These are phyloP conservation scores for Knipowitschia caucasica DNA, from an alignment of 2,797 vertebrate species.

Conservation along the genomic window DNA sequence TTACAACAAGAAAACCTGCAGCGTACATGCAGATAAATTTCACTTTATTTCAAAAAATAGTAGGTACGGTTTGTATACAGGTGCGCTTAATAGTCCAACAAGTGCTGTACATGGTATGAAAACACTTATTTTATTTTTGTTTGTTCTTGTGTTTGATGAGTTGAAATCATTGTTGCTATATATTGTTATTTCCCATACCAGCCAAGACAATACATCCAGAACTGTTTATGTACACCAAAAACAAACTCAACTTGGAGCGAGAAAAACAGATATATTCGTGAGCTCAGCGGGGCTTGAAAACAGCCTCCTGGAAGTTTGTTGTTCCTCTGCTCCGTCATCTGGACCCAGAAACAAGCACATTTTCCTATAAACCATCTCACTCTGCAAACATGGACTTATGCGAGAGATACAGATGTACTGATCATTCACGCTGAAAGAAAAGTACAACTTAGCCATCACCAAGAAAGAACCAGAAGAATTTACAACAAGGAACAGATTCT, in stretches of 20 bases:
- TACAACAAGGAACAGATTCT: background rate
- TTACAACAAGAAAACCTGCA: no score
- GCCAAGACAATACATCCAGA: conserved; percentile 24
- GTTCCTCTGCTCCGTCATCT: conserved; percentile 64
- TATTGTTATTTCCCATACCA: background rate
- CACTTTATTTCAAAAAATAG: no score
- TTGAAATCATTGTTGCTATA: background rate
- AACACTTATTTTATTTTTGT: background rate
- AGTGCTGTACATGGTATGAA: no score
- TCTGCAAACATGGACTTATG: conserved; percentile 17
- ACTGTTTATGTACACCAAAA: conserved; percentile 7
- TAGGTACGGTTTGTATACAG: no score
- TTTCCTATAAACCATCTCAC: conserved; percentile 11
- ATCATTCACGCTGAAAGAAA: conserved; percentile 10
- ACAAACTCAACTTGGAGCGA: conserved; percentile 52
- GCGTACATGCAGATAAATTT: no score
- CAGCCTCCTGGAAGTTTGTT: conserved; percentile 61
- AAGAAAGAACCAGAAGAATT: conserved; percentile 5
- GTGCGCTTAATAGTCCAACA: no score
- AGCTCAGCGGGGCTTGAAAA: conserved; percentile 72
- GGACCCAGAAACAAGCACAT: conserved; percentile 48
- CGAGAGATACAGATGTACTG: conserved; percentile 6
- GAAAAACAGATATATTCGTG: conserved; percentile 69
- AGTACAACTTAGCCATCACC: conserved; percentile 19
- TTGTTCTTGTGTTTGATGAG: background rate